Evolutionary conservation across 2,888 invertebrate species (phyloP), one percentile per base, ranked within the genome.

Genomic region (Calameuta idolon): DNA sequence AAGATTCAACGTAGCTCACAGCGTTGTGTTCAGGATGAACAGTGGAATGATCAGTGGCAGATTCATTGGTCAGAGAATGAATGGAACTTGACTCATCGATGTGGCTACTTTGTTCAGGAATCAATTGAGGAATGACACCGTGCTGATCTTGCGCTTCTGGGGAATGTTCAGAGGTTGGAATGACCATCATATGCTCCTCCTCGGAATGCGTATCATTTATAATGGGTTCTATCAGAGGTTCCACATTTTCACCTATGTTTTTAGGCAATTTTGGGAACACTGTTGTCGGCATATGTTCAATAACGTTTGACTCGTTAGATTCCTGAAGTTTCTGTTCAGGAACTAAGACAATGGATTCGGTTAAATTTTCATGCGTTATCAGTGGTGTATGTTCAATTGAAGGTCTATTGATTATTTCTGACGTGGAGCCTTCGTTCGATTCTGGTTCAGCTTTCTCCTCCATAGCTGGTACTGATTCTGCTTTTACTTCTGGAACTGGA

Each of bases 211-310:
- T 80, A 34, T 69, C 37, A 69, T 78, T 82, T 33, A 33, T 69
- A 3, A 83, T 78, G 0, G 85, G 77, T 34, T 86, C 84, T 73
- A 82, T 81, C 3, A 88, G 37, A 0, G 89, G 88, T 69, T 88
- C 88, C 1, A 88, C 84, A 74, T 87, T 88, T 40, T 86, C 82
- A 4, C 84, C 86, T 75, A 89, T 86, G 40, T 85, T 85, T 78
- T 89, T 84, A 2, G 89, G 88, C 35, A 89, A 78, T 79, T 87
- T 86, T 4, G 87, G 85, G 55, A 84, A 82, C 4, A 85, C 77
- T 0, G 85, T 84, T 5, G 83, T 84, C 2, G 87, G 84, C 77
- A 84, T 83, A 69, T 84, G 83, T 33, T 87, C 87, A 23, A 85
- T 83, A 0, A 87, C 82, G 55, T 87, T 87, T 33, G 85, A 81